Base-by-base conservation (phyloP, 2,888 invertebrate genomes). In the Rosalia funebris region DNA sequence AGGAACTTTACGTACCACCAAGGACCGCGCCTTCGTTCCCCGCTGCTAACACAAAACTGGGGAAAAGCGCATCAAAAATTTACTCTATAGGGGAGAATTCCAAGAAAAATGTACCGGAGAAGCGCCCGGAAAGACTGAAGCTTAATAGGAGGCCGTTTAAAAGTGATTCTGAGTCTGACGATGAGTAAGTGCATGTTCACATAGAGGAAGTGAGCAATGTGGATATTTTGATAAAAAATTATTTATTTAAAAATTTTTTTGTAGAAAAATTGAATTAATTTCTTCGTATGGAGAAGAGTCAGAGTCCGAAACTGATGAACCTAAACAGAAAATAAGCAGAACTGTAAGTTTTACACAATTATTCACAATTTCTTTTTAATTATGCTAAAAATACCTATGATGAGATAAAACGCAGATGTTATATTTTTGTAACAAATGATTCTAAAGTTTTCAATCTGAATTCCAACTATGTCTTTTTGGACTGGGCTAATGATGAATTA, bases 241-340 rank as follows among this genome's bases (percentile, higher is more conserved):
- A n/a, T n/a, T n/a, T n/a, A n/a, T n/a, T n/a, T 16, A 16, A 9
- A 17, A 41, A 10, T 10, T 10, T 34, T n/a, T 34, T 78, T 79
- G 47, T 66, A 86, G 86, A 50, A 85, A 84, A 82, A 85, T 86
- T 67, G 84, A 85, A 70, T 80, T 87, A 75, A 86, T 87, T 65
- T 84, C 86, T 2, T 85, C 85, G 0, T 87, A 84, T 71, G 84
- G 83, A n/a, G 83, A 82, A 37, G 84, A 84, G 60, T 79, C 81
- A 9, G 82, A 82, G 54, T 77, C 79, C 19, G 80, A 81, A 63
- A 74, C 73, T 36, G 84, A 84, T 20, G 81, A 81, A 34, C 75
- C 79, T 1, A 78, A 79, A 9, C 71, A 56, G 17, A 58, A 65
- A 16, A 62, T 58, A 39, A 42, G 36, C 25, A 66, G 70, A 63